These are phyloP conservation scores for Arctocebus calabarensis DNA, from an alignment of 2,797 vertebrate genomes.

Conservation along the genomic window DNA sequence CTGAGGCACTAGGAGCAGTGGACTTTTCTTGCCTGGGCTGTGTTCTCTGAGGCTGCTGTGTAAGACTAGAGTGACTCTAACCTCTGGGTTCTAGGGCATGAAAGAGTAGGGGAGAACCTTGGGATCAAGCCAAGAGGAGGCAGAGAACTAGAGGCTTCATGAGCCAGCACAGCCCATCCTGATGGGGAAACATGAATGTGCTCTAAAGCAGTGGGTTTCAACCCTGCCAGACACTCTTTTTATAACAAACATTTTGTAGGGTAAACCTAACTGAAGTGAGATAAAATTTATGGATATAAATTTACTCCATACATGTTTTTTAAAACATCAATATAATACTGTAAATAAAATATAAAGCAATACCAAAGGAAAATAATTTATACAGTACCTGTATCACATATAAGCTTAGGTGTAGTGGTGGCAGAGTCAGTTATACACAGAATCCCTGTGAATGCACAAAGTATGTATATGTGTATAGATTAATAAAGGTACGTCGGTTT, in stretches of 20 bases:
- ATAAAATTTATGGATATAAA: background rate
- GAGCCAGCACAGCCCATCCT: background rate
- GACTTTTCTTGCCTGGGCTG: background rate
- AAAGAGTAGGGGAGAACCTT: background rate
- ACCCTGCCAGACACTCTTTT: background rate
- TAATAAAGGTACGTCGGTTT: constrained; percentile 19
- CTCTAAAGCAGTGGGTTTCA: background rate
- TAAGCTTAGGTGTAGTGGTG: constrained; percentile 32
- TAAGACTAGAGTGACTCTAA: background rate
- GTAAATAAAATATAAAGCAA: constrained; percentile 55
- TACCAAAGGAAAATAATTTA: constrained; percentile 59
- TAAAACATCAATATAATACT: background rate
- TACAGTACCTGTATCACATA: constrained; percentile 28
- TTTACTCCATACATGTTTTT: background rate
- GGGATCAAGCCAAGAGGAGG: background rate
- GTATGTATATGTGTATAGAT: constrained; percentile 62
- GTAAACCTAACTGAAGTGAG: background rate
- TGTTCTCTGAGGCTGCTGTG: background rate
- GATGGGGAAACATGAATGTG: background rate
- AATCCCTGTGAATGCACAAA: background rate
- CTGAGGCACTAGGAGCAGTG: background rate
- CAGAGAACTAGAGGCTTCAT: background rate
- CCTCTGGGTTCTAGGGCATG: background rate
- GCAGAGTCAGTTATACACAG: constrained; percentile 38
- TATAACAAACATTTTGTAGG: constrained; percentile 4